A percentile compares a stretch with the other conserved stretches of the same genome.
These are phyloP conservation scores for Thera britannica DNA, from an alignment of 2,888 invertebrate species.

Conservation along the genomic window DNA sequence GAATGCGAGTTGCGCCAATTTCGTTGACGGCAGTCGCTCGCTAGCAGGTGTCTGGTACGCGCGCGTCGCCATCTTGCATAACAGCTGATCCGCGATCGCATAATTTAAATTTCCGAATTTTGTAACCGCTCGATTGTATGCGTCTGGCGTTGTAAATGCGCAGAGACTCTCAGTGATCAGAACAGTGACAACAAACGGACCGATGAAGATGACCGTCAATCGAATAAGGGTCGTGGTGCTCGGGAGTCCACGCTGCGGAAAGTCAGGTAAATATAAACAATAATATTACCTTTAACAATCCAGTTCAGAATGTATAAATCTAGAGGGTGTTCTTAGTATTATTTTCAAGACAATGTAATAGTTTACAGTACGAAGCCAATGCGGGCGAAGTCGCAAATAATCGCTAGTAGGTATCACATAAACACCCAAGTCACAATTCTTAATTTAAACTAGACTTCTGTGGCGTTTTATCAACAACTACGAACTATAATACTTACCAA, in stretches of 20 bases:
- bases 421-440: no score
- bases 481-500: no score
- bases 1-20: constrained; percentile 76
- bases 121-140: constrained; percentile 32
- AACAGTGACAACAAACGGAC: constrained; percentile 49
- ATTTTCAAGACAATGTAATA: no score
- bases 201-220: constrained; percentile 90
- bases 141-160: constrained; percentile 51
- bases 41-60: constrained; percentile 80
- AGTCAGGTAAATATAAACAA: constrained; percentile 86
- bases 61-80: constrained; percentile 68
- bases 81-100: constrained; percentile 73
- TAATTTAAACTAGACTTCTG: no score
- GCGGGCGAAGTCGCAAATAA: no score
- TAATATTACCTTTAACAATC: background rate
- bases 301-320: no score
- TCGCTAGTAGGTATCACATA: no score
- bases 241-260: constrained; percentile 90
- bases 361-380: no score
- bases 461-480: no score
- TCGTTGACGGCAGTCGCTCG: constrained; percentile 77
- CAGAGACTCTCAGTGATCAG: constrained; percentile 45
- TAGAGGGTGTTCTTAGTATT: no score
- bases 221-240: constrained; percentile 91
- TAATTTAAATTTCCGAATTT: constrained; percentile 37